Base-by-base conservation (phyloP, 2,797 vertebrate species). In the Lagorchestes hirsutus region DNA sequence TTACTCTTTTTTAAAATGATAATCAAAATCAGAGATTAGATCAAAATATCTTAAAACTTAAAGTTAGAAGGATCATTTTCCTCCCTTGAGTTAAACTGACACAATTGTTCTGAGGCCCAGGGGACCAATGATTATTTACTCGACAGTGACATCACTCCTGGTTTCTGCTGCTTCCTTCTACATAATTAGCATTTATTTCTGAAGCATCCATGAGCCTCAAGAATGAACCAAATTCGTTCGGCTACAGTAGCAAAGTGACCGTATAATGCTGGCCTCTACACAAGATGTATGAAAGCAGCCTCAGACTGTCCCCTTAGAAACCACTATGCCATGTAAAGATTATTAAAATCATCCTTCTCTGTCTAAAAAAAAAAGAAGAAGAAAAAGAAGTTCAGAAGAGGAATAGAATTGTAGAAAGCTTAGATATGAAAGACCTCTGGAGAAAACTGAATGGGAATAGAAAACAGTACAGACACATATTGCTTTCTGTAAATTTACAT, bases 251-350 rank as follows among this genome's bases (percentile, higher is more conserved):
- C 18, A 91, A 2, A 28, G 13, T 93, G 90, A 54, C 54, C 74
- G 0, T 56, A 0, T 34, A 55, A 24, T 96, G 58, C 31, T 55
- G 2, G 12, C 91, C 95, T 96, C 62, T 95, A 87, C 93, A 29
- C 95, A 90, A 90, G 55, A 34, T 14, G 91, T 24, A 31, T 55
- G 92, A 59, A 92, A 96, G n/a, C 22, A 29, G 92, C 18, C 56
- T 91, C 67, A 62, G 91, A 34, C 54, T 50, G 55, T 94, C n/a
- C 93, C 93, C 94, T 57, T 97, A 90, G 93, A 95, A 97, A 96
- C 12, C 59, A 9, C 92, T 12, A 6, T 57, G 56, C 14, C 0
- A 34, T 31, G 52, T 28, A 91, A 58, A 59, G 74, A 96, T 28
- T 82, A 96, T 55, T 90, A 96, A 67, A 95, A 90, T 24, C 59